A percentile compares a stretch with the other conserved stretches of the same genome.
Evolutionary conservation across 2,113 vertebrate genomes (phyloP).

Genomic region (Corythornis cristatus): DNA sequence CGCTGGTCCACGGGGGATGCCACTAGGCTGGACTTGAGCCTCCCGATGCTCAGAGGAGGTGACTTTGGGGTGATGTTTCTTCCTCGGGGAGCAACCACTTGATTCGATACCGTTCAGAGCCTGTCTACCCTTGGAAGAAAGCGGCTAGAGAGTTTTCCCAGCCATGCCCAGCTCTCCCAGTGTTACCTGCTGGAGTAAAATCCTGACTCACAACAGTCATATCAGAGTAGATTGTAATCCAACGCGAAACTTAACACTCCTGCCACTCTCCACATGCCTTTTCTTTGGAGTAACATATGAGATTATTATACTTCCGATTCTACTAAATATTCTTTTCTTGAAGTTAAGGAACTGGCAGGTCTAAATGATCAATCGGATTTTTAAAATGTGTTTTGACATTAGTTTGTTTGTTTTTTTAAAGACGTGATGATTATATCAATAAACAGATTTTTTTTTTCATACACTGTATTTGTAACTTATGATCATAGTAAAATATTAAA

Average conservation of each 20-base stretch:
- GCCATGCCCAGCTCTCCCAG: not conserved
- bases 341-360: conserved; percentile 44
- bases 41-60: not conserved
- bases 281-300: conserved; percentile 52
- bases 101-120: not conserved
- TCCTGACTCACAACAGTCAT: conserved; percentile 22
- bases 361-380: conserved; percentile 47
- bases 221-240: conserved; percentile 56
- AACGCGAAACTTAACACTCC: not conserved
- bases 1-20: not conserved
- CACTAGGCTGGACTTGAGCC: not conserved
- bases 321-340: conserved; percentile 46
- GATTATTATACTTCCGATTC: conserved; percentile 56
- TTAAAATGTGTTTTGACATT: conserved; percentile 61
- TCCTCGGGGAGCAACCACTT: not conserved
- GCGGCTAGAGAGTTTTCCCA: not conserved
- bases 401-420: conserved; percentile 57
- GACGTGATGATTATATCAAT: conserved; percentile 67
- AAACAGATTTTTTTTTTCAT: conserved; percentile 71
- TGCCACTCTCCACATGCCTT: conserved; percentile 50
- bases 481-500: conserved; percentile 55
- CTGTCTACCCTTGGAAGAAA: not conserved
- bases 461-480: conserved; percentile 63
- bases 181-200: not conserved
- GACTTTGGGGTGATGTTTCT: not conserved